Conservation (phyloP, 2,888 invertebrate genomes). For the Megaustenia siamemsis region DNA sequence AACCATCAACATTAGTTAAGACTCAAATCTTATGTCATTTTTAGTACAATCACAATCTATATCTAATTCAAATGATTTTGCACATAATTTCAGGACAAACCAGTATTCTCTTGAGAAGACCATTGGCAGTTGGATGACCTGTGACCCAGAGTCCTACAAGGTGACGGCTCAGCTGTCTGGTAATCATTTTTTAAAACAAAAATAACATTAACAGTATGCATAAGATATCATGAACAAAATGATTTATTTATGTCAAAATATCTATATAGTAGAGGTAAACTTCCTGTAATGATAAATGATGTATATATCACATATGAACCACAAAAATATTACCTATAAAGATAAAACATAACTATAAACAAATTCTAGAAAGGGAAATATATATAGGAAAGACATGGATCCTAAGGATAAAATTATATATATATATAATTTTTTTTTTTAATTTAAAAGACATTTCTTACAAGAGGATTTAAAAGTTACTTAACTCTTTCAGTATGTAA, state of each 20-base stretch:
- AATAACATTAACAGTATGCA: not conserved
- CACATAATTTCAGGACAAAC: conserved; percentile 83
- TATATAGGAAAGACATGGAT: too few species aligned
- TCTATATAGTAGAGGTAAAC: not conserved
- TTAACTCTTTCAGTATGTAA: too few species aligned
- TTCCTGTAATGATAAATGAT: not conserved
- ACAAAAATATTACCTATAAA: not conserved
- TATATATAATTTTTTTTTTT: too few species aligned
- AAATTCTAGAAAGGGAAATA: too few species aligned
- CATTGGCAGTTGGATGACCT: conserved; percentile 94
- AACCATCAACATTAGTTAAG: too few species aligned
- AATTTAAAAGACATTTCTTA: too few species aligned
- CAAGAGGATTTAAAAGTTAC: too few species aligned
- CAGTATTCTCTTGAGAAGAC: conserved; percentile 91
- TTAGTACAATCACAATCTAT: too few species aligned
- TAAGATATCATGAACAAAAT: not conserved
- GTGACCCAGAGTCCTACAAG: conserved; percentile 97
- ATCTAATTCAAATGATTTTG: too few species aligned
- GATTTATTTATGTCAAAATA: not conserved
- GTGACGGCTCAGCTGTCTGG: conserved; percentile 91
- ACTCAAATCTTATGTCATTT: too few species aligned
- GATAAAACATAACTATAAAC: not conserved
- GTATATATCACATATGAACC: not conserved
- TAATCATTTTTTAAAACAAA: conserved; percentile 24
- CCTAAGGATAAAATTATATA: too few species aligned